These are phyloP conservation scores for Lasioglossum leucozonium DNA, from an alignment of 2,888 invertebrate species.

Conservation along the genomic window DNA sequence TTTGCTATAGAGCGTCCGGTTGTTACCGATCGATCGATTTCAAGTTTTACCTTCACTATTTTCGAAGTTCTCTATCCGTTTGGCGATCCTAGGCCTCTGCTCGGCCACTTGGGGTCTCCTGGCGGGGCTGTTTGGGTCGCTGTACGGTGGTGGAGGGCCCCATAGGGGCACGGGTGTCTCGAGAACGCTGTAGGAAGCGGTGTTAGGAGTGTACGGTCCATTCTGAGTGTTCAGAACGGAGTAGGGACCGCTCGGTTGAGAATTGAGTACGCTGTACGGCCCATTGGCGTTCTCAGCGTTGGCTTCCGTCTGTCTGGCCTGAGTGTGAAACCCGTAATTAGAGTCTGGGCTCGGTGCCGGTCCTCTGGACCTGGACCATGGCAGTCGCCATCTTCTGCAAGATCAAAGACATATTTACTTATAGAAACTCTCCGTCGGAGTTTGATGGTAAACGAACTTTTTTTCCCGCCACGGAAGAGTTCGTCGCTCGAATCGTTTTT, in stretches of 20 bases:
- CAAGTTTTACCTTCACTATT: conserved; percentile 75
- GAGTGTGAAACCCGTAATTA: conserved; percentile 89
- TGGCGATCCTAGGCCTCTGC: conserved; percentile 84
- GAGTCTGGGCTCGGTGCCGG: conserved; percentile 88
- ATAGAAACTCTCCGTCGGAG: background rate
- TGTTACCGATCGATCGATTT: background rate
- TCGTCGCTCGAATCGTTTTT: conserved; percentile 45
- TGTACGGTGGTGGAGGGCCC: conserved; percentile 96
- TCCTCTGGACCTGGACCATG: conserved; percentile 84
- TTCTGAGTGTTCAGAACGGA: conserved; percentile 76
- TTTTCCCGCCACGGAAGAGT: conserved; percentile 11
- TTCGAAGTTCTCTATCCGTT: conserved; percentile 85
- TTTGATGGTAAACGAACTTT: background rate
- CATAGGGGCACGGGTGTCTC: conserved; percentile 86
- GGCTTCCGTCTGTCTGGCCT: conserved; percentile 76
- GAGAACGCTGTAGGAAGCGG: conserved; percentile 81
- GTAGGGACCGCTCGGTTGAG: conserved; percentile 78
- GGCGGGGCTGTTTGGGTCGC: conserved; percentile 91
- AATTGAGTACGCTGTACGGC: conserved; percentile 87
- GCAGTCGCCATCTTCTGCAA: conserved; percentile 83
- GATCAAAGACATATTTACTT: background rate
- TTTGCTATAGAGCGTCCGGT: background rate
- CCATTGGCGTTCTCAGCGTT: conserved; percentile 78
- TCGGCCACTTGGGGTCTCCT: conserved; percentile 83
- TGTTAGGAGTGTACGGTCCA: conserved; percentile 78